Conservation (phyloP, 2,888 invertebrate species). For the Fragum fragum region DNA sequence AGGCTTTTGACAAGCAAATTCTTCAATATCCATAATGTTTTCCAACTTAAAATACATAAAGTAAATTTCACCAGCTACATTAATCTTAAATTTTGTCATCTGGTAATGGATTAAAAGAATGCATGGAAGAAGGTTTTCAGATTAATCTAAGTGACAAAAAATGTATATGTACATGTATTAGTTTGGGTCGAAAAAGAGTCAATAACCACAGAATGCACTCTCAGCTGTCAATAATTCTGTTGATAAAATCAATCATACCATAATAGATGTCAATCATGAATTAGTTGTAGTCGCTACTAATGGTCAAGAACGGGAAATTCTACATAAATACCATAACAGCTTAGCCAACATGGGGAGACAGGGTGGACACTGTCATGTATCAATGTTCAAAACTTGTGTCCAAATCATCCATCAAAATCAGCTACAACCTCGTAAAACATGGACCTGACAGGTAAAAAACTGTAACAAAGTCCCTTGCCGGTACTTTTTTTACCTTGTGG, state of each 20-base stretch:
- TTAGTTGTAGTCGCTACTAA: slow-evolving; percentile 8
- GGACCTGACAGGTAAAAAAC: slow-evolving; percentile 20
- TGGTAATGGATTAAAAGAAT: too few species aligned
- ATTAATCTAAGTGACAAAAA: background rate
- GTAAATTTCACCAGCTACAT: too few species aligned
- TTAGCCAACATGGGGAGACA: slow-evolving; percentile 47
- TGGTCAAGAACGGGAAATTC: slow-evolving; percentile 15
- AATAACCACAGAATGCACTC: slow-evolving; percentile 15
- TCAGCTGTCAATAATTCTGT: slow-evolving; percentile 24
- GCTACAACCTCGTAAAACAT: slow-evolving; percentile 25
- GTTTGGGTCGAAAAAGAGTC: background rate
- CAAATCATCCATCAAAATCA: slow-evolving; percentile 46
- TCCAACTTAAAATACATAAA: too few species aligned
- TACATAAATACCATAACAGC: slow-evolving; percentile 23
- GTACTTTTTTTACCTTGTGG: slow-evolving; percentile 23
- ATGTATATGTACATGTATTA: background rate
- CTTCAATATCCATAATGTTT: too few species aligned
- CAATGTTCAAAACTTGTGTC: slow-evolving; percentile 51
- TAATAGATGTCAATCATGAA: slow-evolving; percentile 25
- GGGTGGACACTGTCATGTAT: slow-evolving; percentile 41
- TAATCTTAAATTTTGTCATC: too few species aligned
- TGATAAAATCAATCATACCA: slow-evolving; percentile 22
- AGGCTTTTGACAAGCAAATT: too few species aligned
- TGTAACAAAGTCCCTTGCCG: slow-evolving; percentile 7
- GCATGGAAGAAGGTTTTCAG: too few species aligned